Conservation (phyloP, 1,140 invertebrate species). For the Temnothorax nylanderi region DNA sequence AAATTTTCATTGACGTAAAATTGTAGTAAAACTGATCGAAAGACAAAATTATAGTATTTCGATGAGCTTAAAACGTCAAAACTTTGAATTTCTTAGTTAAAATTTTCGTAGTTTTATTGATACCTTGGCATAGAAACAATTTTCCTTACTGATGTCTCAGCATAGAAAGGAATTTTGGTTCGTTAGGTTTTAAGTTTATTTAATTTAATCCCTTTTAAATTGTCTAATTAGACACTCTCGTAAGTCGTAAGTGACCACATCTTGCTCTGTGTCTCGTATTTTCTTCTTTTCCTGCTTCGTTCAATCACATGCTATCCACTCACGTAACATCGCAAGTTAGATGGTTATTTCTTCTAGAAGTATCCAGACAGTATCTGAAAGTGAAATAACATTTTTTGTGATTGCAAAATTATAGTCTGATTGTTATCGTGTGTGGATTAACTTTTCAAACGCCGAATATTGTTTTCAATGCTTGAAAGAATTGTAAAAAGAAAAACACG, state of each 20-base stretch:
- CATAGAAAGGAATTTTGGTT: neutral
- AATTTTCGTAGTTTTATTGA: neutral
- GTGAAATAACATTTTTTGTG: neutral
- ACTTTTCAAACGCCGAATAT: neutral
- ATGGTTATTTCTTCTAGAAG: neutral
- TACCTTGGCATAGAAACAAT: neutral
- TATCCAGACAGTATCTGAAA: neutral
- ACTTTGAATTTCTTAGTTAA: conserved; percentile 8
- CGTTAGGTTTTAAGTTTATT: neutral
- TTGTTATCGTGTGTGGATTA: neutral
- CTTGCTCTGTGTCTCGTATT: neutral
- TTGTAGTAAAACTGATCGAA: neutral
- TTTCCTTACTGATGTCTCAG: neutral
- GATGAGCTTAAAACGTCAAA: neutral
- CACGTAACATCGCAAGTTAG: neutral
- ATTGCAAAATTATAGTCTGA: neutral
- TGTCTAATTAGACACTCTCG: neutral
- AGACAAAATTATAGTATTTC: neutral
- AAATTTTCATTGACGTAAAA: conserved; percentile 4
- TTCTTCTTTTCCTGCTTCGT: neutral
- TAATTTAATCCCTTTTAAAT: neutral
- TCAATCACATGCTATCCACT: neutral
- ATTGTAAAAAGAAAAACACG: neutral
- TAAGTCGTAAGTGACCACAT: neutral
- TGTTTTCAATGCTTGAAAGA: neutral